Evolutionary conservation across 2,888 invertebrate species (phyloP).

Genomic region (Cantharis flavilabris): DNA sequence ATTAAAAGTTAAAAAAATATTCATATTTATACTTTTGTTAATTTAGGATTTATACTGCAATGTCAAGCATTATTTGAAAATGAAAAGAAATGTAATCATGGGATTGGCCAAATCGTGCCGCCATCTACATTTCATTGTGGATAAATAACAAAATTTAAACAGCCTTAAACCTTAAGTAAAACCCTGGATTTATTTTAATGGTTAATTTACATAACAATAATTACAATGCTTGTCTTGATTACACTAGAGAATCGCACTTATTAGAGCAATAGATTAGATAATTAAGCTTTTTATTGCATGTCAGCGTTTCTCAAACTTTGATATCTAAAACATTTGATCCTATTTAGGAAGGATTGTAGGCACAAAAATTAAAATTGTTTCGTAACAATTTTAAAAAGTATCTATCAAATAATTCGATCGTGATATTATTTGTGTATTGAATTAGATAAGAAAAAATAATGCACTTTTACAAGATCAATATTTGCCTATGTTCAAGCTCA

Average conservation of each 20-base stretch:
- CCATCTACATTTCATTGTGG: too few species aligned
- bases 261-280: neutral
- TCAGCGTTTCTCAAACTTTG: neutral
- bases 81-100: too few species aligned
- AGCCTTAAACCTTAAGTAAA: too few species aligned
- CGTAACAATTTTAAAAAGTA: neutral
- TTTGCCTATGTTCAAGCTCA: neutral
- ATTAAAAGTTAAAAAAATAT: too few species aligned
- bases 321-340: neutral
- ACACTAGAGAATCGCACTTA: neutral
- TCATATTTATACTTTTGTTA: too few species aligned
- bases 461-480: neutral
- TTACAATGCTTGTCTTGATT: neutral
- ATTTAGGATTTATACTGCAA: too few species aligned
- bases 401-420: neutral
- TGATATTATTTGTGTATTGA: neutral
- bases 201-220: neutral
- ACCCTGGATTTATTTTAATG: neutral
- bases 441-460: neutral
- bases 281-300: neutral
- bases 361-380: neutral
- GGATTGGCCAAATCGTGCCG: too few species aligned
- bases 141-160: too few species aligned
- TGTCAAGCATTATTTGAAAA: too few species aligned
- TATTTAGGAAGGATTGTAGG: neutral